Conservation (phyloP, 2,113 vertebrate genomes). For the Agelaius phoeniceus region DNA sequence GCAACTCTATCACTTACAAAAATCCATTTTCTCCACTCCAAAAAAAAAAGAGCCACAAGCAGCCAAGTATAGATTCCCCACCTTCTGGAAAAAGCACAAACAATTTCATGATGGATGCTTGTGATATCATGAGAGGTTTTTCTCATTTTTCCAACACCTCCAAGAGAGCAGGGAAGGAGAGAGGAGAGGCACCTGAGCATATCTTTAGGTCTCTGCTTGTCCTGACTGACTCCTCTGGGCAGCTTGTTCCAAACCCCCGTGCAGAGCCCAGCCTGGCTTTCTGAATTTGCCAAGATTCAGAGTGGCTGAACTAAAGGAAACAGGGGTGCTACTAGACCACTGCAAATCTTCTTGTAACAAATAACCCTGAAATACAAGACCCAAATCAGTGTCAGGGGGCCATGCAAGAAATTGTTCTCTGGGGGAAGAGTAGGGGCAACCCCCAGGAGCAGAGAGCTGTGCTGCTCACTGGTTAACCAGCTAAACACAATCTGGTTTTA, state of each 20-base stretch:
- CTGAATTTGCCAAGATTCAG: background rate
- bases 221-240: background rate
- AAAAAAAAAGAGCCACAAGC: background rate
- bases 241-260: background rate
- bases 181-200: fast-evolving
- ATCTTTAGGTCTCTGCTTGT: background rate
- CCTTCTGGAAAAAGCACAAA: background rate
- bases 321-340: background rate
- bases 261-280: background rate
- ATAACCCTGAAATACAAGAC: background rate
- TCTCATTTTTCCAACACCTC: background rate
- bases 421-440: background rate
- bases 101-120: background rate
- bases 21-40: background rate
- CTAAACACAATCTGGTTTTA: background rate
- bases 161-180: background rate
- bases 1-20: background rate
- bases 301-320: background rate
- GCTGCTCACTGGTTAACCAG: background rate
- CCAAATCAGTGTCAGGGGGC: background rate
- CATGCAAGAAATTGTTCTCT: background rate
- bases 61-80: background rate
- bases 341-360: background rate
- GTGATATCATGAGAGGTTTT: background rate
- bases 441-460: background rate